Evolutionary conservation across 1,140 invertebrate genomes (phyloP).

Genomic region (Trinorchestia longiramus): DNA sequence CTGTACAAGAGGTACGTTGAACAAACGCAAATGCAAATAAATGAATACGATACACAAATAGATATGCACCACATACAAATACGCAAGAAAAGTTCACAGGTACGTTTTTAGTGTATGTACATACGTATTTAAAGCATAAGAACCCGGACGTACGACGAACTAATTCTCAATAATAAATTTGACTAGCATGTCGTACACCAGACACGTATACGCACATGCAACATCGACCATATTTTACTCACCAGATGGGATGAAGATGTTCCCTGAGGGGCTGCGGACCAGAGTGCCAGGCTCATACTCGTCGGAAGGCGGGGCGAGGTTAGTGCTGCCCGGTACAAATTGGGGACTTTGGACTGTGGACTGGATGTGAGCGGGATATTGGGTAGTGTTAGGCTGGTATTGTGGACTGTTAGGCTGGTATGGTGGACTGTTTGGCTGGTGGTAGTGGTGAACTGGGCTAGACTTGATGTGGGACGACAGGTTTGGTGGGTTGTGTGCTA

Average conservation of each 20-base stretch:
- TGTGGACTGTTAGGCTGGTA: not conserved
- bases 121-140: too few species aligned
- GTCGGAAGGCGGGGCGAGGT: not conserved
- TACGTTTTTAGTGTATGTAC: too few species aligned
- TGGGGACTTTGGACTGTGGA: not conserved
- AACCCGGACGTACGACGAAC: too few species aligned
- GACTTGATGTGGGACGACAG: slow-evolving; percentile 26
- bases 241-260: slow-evolving; percentile 41
- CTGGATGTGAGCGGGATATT: slow-evolving; percentile 34
- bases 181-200: too few species aligned
- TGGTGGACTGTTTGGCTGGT: slow-evolving; percentile 7
- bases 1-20: too few species aligned
- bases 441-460: slow-evolving; percentile 31
- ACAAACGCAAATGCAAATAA: too few species aligned
- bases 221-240: not conserved
- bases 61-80: too few species aligned
- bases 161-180: too few species aligned
- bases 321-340: slow-evolving; percentile 26
- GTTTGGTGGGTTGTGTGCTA: not conserved
- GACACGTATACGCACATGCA: too few species aligned
- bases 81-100: too few species aligned
- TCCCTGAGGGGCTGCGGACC: not conserved
- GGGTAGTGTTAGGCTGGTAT: slow-evolving; percentile 12
- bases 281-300: not conserved
- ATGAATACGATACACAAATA: too few species aligned